phyloP scores from a whole-genome alignment of 2,888 invertebrate species.

The Plebejus melissa region DNA sequence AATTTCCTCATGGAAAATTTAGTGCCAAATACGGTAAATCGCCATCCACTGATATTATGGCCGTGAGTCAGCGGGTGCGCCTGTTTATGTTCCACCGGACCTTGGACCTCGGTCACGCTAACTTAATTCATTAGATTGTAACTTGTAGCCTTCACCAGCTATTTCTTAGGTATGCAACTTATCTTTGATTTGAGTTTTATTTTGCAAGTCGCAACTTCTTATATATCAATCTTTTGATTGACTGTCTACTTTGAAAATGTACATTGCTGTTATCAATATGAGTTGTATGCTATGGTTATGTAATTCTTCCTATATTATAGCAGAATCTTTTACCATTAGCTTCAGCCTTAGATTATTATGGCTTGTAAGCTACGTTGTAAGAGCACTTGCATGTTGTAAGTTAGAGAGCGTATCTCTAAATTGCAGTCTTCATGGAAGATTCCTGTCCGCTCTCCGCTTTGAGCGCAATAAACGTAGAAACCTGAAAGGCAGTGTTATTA shows the following conservation, averaged over 20 bases:
- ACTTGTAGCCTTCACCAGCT: neutral
- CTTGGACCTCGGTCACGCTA: neutral
- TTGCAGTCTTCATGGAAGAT: neutral
- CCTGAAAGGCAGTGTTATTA: neutral
- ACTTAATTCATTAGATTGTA: constrained; percentile 10
- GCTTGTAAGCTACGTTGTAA: neutral
- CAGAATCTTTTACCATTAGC: too few relatives aligned
- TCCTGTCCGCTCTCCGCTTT: neutral
- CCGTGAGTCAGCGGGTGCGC: neutral
- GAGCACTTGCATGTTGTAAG: neutral
- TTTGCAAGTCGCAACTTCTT: neutral
- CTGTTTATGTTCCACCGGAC: neutral
- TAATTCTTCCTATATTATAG: too few relatives aligned
- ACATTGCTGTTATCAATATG: too few relatives aligned
- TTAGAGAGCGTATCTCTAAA: neutral
- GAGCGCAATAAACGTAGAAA: neutral
- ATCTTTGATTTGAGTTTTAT: neutral
- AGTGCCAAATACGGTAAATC: neutral
- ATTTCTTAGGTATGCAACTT: neutral
- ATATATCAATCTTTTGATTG: too few relatives aligned
- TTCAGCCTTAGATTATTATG: too few relatives aligned
- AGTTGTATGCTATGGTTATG: too few relatives aligned
- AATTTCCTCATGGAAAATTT: neutral
- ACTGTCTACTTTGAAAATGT: too few relatives aligned
- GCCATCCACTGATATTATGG: neutral